Evolutionary conservation across 53 echinoderm and acorn worm species (phyloP).

Genomic region (Antedon mediterranea): DNA sequence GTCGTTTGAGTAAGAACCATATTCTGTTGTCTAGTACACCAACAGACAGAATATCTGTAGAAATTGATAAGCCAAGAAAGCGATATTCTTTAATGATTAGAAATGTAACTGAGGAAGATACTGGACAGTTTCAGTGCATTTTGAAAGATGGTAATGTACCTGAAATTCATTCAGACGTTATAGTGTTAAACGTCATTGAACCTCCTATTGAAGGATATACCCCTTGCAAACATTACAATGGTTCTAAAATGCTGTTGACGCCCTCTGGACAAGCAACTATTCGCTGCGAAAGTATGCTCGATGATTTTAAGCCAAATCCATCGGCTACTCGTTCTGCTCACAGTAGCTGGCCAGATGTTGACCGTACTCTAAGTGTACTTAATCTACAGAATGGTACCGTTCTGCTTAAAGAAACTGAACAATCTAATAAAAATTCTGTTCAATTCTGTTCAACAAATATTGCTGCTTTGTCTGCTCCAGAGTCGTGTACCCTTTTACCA

Average conservation of each 20-base stretch:
- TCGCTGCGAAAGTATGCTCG: conserved; percentile 16
- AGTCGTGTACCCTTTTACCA: not conserved
- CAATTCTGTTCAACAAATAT: not conserved
- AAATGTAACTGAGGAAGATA: conserved; percentile 43
- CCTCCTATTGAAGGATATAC: conserved; percentile 65
- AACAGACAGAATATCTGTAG: conserved; percentile 34
- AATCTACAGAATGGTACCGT: not conserved
- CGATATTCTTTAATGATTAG: conserved; percentile 46
- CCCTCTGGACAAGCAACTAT: conserved; percentile 36
- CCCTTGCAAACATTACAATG: conserved; percentile 31
- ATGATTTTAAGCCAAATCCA: not conserved
- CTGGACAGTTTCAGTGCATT: conserved; percentile 67
- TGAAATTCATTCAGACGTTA: conserved; percentile 32
- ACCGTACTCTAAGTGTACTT: not conserved
- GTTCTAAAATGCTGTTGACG: conserved; percentile 60
- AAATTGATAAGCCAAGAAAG: conserved; percentile 40
- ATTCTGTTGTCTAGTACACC: conserved; percentile 30
- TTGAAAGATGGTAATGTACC: conserved; percentile 21
- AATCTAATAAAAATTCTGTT: not conserved
- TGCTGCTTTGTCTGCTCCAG: not conserved
- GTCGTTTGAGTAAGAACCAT: conserved; percentile 55
- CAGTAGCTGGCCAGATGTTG: not conserved
- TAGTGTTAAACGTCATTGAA: conserved; percentile 47
- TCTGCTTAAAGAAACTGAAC: not conserved
- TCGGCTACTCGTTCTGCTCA: not conserved